Evolutionary conservation across 2,888 invertebrate genomes (phyloP).

Genomic region (Xestia sexstrigata): DNA sequence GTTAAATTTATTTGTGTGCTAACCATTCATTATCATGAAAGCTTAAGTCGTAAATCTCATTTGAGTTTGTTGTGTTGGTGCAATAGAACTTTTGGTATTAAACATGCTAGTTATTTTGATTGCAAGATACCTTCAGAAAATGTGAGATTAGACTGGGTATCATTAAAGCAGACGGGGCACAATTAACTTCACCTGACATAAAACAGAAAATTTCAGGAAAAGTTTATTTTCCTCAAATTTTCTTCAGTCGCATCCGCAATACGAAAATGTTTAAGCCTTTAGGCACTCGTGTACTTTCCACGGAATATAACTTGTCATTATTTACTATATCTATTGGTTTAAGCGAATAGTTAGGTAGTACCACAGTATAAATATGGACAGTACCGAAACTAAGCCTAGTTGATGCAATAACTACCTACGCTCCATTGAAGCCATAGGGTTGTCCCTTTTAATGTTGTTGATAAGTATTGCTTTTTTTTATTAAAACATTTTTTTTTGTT

Average conservation of each 20-base stretch:
- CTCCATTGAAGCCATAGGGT: too few relatives aligned
- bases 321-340: neutral
- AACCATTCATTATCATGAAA: neutral
- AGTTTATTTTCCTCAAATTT: neutral
- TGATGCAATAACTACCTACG: too few relatives aligned
- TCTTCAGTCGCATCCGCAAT: neutral
- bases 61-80: neutral
- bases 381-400: too few relatives aligned
- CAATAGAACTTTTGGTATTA: neutral
- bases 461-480: too few relatives aligned
- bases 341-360: neutral
- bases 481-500: too few relatives aligned
- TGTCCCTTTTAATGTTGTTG: too few relatives aligned
- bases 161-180: slow-evolving; percentile 3
- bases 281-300: neutral
- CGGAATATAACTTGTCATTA: neutral
- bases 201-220: neutral
- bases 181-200: neutral
- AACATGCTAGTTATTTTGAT: neutral
- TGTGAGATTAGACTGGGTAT: neutral
- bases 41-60: neutral
- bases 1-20: slow-evolving; percentile 3
- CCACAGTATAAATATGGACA: too few relatives aligned
- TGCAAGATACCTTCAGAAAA: neutral
- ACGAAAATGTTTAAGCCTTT: neutral